These are phyloP conservation scores for Stictonetta naevosa DNA, from an alignment of 2,113 vertebrate genomes.

Conservation along the genomic window DNA sequence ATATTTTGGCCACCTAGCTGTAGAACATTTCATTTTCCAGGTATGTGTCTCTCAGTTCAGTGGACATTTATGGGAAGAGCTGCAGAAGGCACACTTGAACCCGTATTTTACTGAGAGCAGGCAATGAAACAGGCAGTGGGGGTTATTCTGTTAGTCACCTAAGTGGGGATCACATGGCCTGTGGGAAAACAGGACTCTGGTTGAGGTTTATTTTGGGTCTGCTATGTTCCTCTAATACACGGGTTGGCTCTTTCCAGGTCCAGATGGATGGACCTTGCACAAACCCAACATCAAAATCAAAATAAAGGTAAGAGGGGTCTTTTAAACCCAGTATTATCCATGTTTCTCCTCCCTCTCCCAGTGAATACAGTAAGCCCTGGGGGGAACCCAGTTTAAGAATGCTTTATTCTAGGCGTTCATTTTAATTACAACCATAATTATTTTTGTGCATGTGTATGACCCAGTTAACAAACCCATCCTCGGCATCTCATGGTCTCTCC, in stretches of 20 bases:
- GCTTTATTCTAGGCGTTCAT: conserved; percentile 58
- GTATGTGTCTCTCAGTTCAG: background rate
- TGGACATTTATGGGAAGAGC: background rate
- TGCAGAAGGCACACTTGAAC: background rate
- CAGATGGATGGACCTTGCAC: background rate
- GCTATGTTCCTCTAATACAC: background rate
- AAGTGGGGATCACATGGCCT: background rate
- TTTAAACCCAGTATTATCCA: background rate
- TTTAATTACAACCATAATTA: conserved; percentile 46
- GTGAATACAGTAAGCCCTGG: background rate
- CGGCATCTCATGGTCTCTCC: conserved; percentile 10
- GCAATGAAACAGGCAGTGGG: background rate
- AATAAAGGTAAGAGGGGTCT: background rate
- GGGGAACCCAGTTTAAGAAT: conserved; percentile 23
- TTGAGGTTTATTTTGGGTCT: background rate
- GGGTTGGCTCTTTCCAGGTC: background rate
- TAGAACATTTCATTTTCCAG: background rate
- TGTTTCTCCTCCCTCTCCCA: background rate
- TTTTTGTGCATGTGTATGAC: conserved; percentile 34
- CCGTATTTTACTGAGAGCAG: background rate
- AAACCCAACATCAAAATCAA: conserved; percentile 7
- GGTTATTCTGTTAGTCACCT: background rate
- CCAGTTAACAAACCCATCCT: conserved; percentile 59
- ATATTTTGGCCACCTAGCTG: background rate
- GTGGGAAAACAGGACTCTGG: background rate